Base-by-base conservation (phyloP, 2,888 invertebrate genomes). In the Clitarchus hookeri region DNA sequence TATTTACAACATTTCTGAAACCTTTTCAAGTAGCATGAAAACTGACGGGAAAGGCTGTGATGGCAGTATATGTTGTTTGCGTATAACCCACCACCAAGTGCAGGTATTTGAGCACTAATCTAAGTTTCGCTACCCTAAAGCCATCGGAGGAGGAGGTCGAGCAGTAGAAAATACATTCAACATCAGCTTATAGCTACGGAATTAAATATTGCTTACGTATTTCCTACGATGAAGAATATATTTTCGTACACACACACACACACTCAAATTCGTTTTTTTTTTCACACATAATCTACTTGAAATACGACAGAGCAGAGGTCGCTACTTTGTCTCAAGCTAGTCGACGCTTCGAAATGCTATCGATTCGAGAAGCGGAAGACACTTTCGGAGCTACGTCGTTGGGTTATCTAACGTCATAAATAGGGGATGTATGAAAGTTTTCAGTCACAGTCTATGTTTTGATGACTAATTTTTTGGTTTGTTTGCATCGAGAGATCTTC, bases 401-500 rank as follows among this genome's bases (percentile, higher is more conserved):
- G 65, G 65, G 65, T 11, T 16, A 65, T n/a, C 65, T 65, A 65
- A 65, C 65, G 65, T 65, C 65, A 65, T 65, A 65, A 65, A 65
- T 65, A 65, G 65, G 65, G 65, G n/a, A 6, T 65, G 16, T 23
- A 65, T 65, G n/a, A 65, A 11, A 65, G 65, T 65, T 19, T 65
- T 65, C 65, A 65, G 65, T 65, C 65, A n/a, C n/a, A 65, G 65
- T 65, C 65, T 65, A 65, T 65, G 65, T 78, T 78, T 78, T 78
- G 36, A 54, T 65, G 36, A 65, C 65, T 65, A 36, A 54, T 77
- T 85, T 54, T 85, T 85, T 83, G 82, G 53, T 86, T 87, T 84
- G 44, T 77, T 84, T 84, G 78, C 53, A 23, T 23, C 19, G n/a
- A 65, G 65, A 65, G 84, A 54, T 78, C 54, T 54, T 78, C 80